These are phyloP conservation scores for Misgurnus mizolepis DNA, from an alignment of 2,113 vertebrate species.

Conservation along the genomic window DNA sequence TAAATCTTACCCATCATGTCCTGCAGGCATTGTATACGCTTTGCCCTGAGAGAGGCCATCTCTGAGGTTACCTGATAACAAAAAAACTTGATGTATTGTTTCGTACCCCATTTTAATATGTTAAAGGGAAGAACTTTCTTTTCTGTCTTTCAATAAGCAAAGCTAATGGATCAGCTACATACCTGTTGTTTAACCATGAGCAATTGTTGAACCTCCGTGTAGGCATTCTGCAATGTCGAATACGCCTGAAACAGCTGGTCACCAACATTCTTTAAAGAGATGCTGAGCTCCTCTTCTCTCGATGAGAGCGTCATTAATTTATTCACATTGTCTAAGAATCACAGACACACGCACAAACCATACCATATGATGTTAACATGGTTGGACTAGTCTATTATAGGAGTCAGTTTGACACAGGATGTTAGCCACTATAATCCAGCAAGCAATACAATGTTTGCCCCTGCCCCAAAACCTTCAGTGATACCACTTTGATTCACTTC, in stretches of 20 bases:
- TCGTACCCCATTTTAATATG: no score
- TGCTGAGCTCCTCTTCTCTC: constrained; percentile 87
- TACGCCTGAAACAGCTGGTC: constrained; percentile 80
- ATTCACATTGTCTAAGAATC: constrained; percentile 75
- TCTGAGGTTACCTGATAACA: constrained; percentile 81
- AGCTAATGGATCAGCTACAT: constrained; percentile 3
- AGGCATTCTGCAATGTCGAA: constrained; percentile 79
- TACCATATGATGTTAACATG: no score
- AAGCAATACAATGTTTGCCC: no score
- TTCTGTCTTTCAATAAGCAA: neutral
- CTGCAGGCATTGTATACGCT: constrained; percentile 89
- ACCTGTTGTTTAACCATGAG: constrained; percentile 89
- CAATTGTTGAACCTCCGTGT: constrained; percentile 85
- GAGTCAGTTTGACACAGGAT: no score
- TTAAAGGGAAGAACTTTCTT: neutral
- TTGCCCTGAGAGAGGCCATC: constrained; percentile 85
- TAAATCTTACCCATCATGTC: constrained; percentile 83
- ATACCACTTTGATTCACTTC: no score
- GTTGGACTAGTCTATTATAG: no score
- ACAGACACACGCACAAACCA: neutral
- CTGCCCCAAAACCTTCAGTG: no score
- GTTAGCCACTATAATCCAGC: no score
- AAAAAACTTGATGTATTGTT: neutral
- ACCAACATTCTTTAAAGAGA: constrained; percentile 82
- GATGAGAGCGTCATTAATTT: constrained; percentile 85